Conservation (phyloP, 2,888 invertebrate genomes). For the Cremastinae sp. region DNA sequence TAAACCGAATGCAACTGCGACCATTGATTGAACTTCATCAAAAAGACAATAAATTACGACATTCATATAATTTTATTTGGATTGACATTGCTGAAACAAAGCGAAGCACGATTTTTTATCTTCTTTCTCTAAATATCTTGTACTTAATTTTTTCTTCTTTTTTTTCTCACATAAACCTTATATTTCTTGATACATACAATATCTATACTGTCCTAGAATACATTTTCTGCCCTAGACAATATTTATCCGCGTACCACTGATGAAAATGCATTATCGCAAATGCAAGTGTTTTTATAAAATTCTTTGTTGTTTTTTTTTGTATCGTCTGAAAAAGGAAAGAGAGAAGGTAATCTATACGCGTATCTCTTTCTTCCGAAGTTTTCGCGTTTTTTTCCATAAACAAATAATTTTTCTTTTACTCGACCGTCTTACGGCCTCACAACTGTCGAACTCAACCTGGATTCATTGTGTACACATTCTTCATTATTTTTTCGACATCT, state of each 20-base stretch:
- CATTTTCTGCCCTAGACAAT: slow-evolving; percentile 42
- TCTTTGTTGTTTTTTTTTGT: slow-evolving; percentile 19
- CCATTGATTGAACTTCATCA: slow-evolving; percentile 45
- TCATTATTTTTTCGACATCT: too few species aligned
- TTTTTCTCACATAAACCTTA: slow-evolving; percentile 30
- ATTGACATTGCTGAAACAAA: slow-evolving; percentile 70
- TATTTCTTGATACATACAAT: slow-evolving; percentile 33
- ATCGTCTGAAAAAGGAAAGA: background rate
- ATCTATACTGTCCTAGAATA: slow-evolving; percentile 57
- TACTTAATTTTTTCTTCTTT: slow-evolving; percentile 27
- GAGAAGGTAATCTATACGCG: slow-evolving; percentile 6
- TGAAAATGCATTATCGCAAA: slow-evolving; percentile 9
- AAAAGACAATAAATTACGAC: slow-evolving; percentile 51
- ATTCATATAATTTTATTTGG: slow-evolving; percentile 68
- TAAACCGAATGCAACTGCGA: slow-evolving; percentile 64
- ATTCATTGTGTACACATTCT: too few species aligned
- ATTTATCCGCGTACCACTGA: slow-evolving; percentile 15
- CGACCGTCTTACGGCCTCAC: background rate
- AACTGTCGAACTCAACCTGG: too few species aligned
- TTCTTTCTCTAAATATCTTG: slow-evolving; percentile 25
- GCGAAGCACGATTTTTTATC: slow-evolving; percentile 68
- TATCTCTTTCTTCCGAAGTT: slow-evolving; percentile 7
- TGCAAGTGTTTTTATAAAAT: slow-evolving; percentile 46
- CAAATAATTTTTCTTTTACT: background rate
- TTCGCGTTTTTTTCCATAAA: slow-evolving; percentile 32